Percentiles rank a stretch among this genome's conserved stretches.
phyloP scores from a whole-genome alignment of 2,888 invertebrate genomes.

The Drosophila recens region DNA sequence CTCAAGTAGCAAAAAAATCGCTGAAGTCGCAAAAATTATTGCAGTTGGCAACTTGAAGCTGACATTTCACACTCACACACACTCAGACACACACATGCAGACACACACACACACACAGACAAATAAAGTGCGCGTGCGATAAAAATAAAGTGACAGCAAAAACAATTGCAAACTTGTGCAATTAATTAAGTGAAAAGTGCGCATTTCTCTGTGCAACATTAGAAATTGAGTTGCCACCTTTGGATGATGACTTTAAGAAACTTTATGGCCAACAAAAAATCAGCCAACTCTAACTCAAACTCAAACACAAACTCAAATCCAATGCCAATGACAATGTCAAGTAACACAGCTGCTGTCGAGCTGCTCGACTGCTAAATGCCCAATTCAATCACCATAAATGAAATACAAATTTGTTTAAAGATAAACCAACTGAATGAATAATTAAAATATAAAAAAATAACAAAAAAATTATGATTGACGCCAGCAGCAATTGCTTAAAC shows the following conservation, averaged over 20 bases:
- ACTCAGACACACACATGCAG: conserved; percentile 26
- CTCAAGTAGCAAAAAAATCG: conserved; percentile 79
- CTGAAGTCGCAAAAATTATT: conserved; percentile 80
- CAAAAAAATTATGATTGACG: too few relatives aligned
- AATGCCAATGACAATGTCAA: conserved; percentile 58
- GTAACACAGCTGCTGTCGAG: not conserved
- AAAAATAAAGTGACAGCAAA: conserved; percentile 78
- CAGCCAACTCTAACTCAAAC: conserved; percentile 14
- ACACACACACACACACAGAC: conserved; percentile 23
- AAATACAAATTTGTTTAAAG: not conserved
- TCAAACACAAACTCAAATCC: conserved; percentile 3
- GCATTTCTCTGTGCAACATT: conserved; percentile 52
- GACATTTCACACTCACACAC: conserved; percentile 58
- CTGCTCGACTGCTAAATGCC: not conserved
- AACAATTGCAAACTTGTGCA: conserved; percentile 79
- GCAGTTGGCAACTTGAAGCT: conserved; percentile 79
- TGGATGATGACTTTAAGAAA: conserved; percentile 48
- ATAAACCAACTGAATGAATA: too few relatives aligned
- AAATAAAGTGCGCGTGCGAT: conserved; percentile 66
- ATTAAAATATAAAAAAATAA: too few relatives aligned
- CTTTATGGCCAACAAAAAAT: not conserved
- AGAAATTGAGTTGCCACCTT: conserved; percentile 57
- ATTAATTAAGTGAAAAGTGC: conserved; percentile 78
- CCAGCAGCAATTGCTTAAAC: too few relatives aligned
- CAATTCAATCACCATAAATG: not conserved